Conservation (phyloP, 2,113 vertebrate genomes). For the Labrus mixtus region DNA sequence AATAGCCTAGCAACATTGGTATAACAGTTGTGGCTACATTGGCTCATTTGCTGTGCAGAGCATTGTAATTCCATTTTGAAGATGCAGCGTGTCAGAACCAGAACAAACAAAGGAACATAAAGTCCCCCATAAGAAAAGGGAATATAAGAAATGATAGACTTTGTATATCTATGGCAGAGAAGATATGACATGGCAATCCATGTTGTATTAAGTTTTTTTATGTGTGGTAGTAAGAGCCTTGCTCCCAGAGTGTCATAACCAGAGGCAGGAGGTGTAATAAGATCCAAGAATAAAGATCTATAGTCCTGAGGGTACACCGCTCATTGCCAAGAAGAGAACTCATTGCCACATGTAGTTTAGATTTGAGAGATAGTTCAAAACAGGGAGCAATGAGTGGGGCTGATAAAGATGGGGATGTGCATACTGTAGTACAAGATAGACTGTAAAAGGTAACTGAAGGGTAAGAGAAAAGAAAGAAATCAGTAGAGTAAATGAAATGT, state of each 20-base stretch:
- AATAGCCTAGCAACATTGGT: too few relatives aligned
- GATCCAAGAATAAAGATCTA: slow-evolving; percentile 38
- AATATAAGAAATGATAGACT: not conserved
- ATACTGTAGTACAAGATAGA: slow-evolving; percentile 36
- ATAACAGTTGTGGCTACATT: not conserved
- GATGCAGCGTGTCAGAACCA: not conserved
- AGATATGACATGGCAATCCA: not conserved
- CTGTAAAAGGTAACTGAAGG: slow-evolving; percentile 38
- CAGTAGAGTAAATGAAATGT: not conserved
- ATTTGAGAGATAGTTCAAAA: slow-evolving; percentile 44
- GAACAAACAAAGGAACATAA: not conserved
- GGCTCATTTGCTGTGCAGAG: not conserved
- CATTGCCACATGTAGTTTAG: slow-evolving; percentile 60
- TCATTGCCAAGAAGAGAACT: slow-evolving; percentile 51
- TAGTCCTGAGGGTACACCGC: slow-evolving; percentile 44
- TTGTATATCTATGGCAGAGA: not conserved
- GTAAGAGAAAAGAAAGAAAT: slow-evolving; percentile 48
- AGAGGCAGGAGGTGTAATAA: slow-evolving; percentile 22
- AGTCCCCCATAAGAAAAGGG: not conserved
- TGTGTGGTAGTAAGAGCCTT: not conserved
- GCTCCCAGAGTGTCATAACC: slow-evolving; percentile 32
- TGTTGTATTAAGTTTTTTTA: not conserved
- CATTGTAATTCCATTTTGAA: not conserved
- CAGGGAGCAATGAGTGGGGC: slow-evolving; percentile 18
- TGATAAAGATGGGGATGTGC: slow-evolving; percentile 46